Conservation (phyloP, 2,888 invertebrate genomes). For the Leuctra nigra region DNA sequence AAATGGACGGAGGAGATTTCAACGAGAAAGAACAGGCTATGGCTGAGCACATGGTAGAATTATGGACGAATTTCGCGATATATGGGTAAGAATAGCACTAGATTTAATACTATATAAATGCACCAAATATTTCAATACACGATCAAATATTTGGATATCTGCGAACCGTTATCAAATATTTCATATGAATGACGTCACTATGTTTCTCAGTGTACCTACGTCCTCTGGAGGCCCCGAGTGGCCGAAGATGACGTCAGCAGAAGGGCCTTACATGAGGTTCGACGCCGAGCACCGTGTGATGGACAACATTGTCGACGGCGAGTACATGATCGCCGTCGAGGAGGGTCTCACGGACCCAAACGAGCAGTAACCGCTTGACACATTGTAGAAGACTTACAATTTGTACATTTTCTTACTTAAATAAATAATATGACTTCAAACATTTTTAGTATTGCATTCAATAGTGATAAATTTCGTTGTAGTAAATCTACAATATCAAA, state of each 20-base stretch:
- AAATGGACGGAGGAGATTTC: constrained; percentile 38
- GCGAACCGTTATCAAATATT: background rate
- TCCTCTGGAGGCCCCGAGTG: constrained; percentile 28
- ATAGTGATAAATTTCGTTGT: too few species aligned
- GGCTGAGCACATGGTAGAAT: constrained; percentile 42
- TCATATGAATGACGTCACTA: too few species aligned
- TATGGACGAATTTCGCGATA: constrained; percentile 42
- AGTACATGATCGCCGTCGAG: too few species aligned
- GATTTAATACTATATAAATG: background rate
- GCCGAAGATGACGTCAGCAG: constrained; percentile 31
- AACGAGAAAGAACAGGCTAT: constrained; percentile 38
- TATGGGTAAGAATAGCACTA: constrained; percentile 35
- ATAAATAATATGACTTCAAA: background rate
- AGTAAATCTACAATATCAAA: too few species aligned
- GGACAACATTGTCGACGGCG: constrained; percentile 29
- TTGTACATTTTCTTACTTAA: background rate
- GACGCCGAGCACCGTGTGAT: constrained; percentile 25
- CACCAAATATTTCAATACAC: background rate
- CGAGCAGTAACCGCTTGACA: background rate
- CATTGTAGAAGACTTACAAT: background rate
- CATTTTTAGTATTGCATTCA: background rate
- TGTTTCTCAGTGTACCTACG: constrained; percentile 29
- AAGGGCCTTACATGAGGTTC: constrained; percentile 34
- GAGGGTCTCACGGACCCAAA: too few species aligned
- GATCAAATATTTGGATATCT: background rate